Evolutionary conservation across 1,140 invertebrate genomes (phyloP).

Genomic region (Leptoteleia sp.): DNA sequence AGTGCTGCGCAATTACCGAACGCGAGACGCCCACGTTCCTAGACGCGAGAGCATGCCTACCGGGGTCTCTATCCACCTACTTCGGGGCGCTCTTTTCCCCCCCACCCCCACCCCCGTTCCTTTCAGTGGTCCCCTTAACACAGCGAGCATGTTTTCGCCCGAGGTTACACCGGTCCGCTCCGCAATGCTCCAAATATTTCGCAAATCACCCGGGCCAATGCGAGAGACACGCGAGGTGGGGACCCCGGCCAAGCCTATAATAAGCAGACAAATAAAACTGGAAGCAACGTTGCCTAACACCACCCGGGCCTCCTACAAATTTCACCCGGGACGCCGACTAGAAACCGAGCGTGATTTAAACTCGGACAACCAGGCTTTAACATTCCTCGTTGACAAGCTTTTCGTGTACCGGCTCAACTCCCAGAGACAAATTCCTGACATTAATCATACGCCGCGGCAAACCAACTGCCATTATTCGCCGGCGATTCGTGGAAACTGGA

Average conservation of each 20-base stretch:
- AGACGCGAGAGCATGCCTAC: constrained; percentile 41
- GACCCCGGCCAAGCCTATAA: constrained; percentile 64
- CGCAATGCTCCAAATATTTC: constrained; percentile 79
- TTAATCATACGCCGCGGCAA: constrained; percentile 20
- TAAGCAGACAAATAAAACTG: constrained; percentile 50
- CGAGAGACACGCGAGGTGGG: constrained; percentile 71
- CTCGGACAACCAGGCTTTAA: constrained; percentile 4
- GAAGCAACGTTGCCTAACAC: constrained; percentile 19
- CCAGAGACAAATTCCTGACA: constrained; percentile 39
- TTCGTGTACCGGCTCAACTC: constrained; percentile 28
- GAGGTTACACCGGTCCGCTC: constrained; percentile 36
- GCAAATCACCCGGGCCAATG: constrained; percentile 72
- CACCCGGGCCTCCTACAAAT: not conserved
- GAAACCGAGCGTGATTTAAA: not conserved
- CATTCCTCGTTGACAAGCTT: constrained; percentile 56
- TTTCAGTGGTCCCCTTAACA: not conserved
- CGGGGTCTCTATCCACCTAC: constrained; percentile 27
- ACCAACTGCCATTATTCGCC: not conserved
- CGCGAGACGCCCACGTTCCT: constrained; percentile 70
- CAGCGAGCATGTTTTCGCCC: constrained; percentile 58
- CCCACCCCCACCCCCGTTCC: not conserved
- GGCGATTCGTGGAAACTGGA: constrained; percentile 26
- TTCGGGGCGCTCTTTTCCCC: no score
- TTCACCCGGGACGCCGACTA: not conserved
- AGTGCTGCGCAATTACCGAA: constrained; percentile 71